phyloP scores from a whole-genome alignment of 2,888 invertebrate species.

The Acronicta psi region DNA sequence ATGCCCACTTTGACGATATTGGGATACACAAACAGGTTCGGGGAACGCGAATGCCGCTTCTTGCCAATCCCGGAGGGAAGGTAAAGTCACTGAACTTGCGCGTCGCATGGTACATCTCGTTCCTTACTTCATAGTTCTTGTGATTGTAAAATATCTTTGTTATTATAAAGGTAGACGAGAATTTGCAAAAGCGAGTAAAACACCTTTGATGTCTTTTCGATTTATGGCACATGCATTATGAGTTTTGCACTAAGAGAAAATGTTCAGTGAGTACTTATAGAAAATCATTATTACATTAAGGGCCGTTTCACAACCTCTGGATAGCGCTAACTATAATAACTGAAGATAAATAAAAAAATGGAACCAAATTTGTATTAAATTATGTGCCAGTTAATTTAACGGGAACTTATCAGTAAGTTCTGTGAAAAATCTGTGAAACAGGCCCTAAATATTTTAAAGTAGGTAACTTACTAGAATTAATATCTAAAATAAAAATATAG shows the following conservation, averaged over 20 bases:
- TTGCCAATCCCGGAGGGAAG: slow-evolving; percentile 84
- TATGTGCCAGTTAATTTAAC: too few relatives aligned
- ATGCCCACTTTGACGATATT: slow-evolving; percentile 71
- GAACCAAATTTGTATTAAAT: too few relatives aligned
- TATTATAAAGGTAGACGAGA: slow-evolving; percentile 62
- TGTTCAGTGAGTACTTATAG: slow-evolving; percentile 8
- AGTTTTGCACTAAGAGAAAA: slow-evolving; percentile 27
- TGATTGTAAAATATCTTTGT: slow-evolving; percentile 82
- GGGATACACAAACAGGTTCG: slow-evolving; percentile 86
- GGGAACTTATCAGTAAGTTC: too few relatives aligned
- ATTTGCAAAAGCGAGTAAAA: slow-evolving; percentile 56
- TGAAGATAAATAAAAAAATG: too few relatives aligned
- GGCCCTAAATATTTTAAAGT: slow-evolving; percentile 1
- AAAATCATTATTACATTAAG: slow-evolving; percentile 9
- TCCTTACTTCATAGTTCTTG: slow-evolving; percentile 83
- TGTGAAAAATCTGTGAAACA: too few relatives aligned
- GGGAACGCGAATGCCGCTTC: slow-evolving; percentile 82
- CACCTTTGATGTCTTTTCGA: slow-evolving; percentile 48
- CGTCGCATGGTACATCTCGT: slow-evolving; percentile 81
- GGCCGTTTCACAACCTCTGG: too few relatives aligned
- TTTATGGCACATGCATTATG: slow-evolving; percentile 33
- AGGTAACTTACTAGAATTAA: neutral
- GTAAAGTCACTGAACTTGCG: slow-evolving; percentile 86
- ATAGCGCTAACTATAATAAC: too few relatives aligned
- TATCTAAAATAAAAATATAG: too few relatives aligned